Percentiles rank a stretch among this genome's conserved stretches.
Conservation (phyloP, 2,888 invertebrate species). For the Agrenia bidenticulata region DNA sequence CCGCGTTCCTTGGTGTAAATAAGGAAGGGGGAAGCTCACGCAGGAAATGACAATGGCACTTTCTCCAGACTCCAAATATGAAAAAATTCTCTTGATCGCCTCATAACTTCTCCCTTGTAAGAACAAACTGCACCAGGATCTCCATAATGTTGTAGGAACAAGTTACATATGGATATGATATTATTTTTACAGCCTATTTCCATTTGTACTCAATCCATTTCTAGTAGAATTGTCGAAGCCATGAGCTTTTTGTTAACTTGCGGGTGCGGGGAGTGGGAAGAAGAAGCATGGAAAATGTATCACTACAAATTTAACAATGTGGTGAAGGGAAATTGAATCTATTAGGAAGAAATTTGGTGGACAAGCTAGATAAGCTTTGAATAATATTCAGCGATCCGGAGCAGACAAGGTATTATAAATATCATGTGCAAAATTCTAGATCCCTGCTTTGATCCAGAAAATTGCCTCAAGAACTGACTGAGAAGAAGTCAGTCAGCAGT, state of each 20-base stretch:
- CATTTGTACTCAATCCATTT: slow-evolving; percentile 1
- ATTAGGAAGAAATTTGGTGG: too few relatives aligned
- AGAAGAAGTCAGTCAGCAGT: slow-evolving; percentile 2
- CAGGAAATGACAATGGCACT: slow-evolving; percentile 43
- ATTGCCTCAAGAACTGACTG: slow-evolving; percentile 1
- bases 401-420: too few relatives aligned
- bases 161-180: background rate
- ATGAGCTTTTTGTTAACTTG: too few relatives aligned
- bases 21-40: slow-evolving; percentile 15
- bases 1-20: background rate
- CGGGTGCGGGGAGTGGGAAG: too few relatives aligned
- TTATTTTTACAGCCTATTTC: background rate
- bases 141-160: background rate
- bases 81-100: slow-evolving; percentile 38
- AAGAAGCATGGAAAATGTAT: too few relatives aligned
- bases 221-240: too few relatives aligned
- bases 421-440: too few relatives aligned
- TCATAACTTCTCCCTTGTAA: background rate
- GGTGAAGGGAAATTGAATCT: too few relatives aligned
- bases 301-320: too few relatives aligned
- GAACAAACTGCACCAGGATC: background rate
- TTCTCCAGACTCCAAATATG: slow-evolving; percentile 25
- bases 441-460: too few relatives aligned
- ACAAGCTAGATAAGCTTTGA: too few relatives aligned
- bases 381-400: too few relatives aligned